These are phyloP conservation scores for Zaprionus ghesquierei DNA, from an alignment of 1,140 invertebrate species.

Conservation along the genomic window DNA sequence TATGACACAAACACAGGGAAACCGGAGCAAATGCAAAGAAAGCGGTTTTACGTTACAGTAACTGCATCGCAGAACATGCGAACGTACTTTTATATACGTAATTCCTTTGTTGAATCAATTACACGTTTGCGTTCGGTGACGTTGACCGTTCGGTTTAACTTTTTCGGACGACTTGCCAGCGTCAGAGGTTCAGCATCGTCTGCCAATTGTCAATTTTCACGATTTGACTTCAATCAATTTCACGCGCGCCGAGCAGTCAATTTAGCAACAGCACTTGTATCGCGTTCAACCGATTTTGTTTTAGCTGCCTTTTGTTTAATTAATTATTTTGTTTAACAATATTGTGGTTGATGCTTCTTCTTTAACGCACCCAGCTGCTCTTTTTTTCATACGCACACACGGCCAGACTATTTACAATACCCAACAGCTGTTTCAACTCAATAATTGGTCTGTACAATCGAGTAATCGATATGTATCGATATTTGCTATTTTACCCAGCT, in stretches of 20 bases:
- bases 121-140: conserved; percentile 59
- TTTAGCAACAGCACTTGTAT: conserved; percentile 22
- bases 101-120: conserved; percentile 57
- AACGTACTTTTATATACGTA: not conserved
- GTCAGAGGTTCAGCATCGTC: conserved; percentile 38
- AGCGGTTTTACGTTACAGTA: not conserved
- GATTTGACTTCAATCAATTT: conserved; percentile 49
- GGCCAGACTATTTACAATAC: conserved; percentile 31
- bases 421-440: conserved; percentile 39
- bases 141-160: conserved; percentile 40
- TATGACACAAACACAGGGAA: conserved; percentile 22
- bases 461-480: conserved; percentile 31
- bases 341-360: conserved; percentile 52
- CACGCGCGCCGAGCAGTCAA: conserved; percentile 35
- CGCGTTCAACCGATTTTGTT: conserved; percentile 15
- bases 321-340: conserved; percentile 55
- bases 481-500: conserved; percentile 8
- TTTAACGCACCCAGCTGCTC: conserved; percentile 34
- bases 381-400: conserved; percentile 44
- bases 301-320: conserved; percentile 45
- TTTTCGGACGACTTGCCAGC: conserved; percentile 26
- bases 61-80: conserved; percentile 32
- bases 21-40: conserved; percentile 11
- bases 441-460: conserved; percentile 22
- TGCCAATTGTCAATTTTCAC: conserved; percentile 54